Evolutionary conservation across 2,797 vertebrate species (phyloP).

Genomic region (Chrosomus eos): DNA sequence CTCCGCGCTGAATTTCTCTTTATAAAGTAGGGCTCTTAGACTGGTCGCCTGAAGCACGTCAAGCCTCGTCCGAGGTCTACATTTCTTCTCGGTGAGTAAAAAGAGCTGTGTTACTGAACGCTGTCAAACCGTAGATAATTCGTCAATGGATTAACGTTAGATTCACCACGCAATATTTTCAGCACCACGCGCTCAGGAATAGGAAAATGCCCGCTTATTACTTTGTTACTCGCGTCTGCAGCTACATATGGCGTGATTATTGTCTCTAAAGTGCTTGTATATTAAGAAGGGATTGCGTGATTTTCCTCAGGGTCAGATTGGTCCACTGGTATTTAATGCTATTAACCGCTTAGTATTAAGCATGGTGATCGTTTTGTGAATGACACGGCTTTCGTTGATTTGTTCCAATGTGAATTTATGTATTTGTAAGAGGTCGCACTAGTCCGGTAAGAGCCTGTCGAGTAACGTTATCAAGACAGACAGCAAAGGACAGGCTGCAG

Average conservation of each 20-base stretch:
- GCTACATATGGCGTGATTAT: not conserved
- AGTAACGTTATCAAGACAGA: too few relatives aligned
- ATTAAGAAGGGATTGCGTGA: not conserved
- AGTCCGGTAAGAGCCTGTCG: not conserved
- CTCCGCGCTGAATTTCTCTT: constrained; percentile 27
- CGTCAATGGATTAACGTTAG: constrained; percentile 7
- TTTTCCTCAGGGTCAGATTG: not conserved
- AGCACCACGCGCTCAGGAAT: not conserved
- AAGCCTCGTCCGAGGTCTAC: not conserved
- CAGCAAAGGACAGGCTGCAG: not conserved
- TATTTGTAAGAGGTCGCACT: not conserved
- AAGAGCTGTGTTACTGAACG: not conserved
- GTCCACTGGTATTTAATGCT: not conserved
- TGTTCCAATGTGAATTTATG: not conserved
- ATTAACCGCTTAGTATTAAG: not conserved
- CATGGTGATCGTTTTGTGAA: not conserved
- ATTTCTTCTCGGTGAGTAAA: constrained; percentile 45
- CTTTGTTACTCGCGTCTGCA: not conserved
- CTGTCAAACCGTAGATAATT: constrained; percentile 25
- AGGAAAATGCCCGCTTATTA: not conserved
- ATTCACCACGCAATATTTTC: constrained; percentile 26
- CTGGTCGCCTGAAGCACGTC: not conserved
- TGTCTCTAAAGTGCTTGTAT: not conserved
- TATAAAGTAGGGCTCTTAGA: not conserved
- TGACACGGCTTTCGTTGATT: not conserved